A percentile compares a stretch with the other conserved stretches of the same genome.
Evolutionary conservation across 2,888 invertebrate species (phyloP).

Genomic region (Calameuta pallipes): DNA sequence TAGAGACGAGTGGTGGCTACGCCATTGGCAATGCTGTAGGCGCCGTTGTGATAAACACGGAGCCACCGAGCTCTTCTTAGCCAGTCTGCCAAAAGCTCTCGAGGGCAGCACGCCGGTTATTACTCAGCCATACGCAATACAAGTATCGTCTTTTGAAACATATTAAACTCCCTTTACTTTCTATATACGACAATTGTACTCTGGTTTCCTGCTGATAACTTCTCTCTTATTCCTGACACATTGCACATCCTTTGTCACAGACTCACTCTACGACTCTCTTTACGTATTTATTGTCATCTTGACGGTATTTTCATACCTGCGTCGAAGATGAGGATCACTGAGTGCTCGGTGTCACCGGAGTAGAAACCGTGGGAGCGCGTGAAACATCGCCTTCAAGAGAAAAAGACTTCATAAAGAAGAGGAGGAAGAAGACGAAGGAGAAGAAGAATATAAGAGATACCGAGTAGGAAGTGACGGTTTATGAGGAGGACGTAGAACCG

Average conservation of each 20-base stretch:
- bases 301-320: not conserved
- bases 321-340: not conserved
- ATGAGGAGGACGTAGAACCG: conserved; percentile 19
- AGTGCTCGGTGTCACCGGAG: not conserved
- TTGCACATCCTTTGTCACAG: not conserved
- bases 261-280: not conserved
- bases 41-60: conserved; percentile 31
- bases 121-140: not conserved
- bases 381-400: not conserved
- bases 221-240: conserved; percentile 6
- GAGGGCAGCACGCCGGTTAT: conserved; percentile 14
- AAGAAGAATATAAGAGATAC: conserved; percentile 2
- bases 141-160: not conserved
- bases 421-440: not conserved
- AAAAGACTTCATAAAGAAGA: not conserved
- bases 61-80: conserved; percentile 20
- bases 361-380: not conserved
- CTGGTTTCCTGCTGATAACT: conserved; percentile 9
- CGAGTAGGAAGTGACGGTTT: conserved; percentile 4
- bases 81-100: conserved; percentile 33
- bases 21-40: conserved; percentile 27
- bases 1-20: conserved; percentile 16
- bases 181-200: conserved; percentile 8
- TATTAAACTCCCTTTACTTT: conserved; percentile 6
- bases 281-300: not conserved